Evolutionary conservation across 2,113 vertebrate genomes (phyloP), one percentile per base, ranked within the genome.

Genomic region (Pleuronectes platessa): DNA sequence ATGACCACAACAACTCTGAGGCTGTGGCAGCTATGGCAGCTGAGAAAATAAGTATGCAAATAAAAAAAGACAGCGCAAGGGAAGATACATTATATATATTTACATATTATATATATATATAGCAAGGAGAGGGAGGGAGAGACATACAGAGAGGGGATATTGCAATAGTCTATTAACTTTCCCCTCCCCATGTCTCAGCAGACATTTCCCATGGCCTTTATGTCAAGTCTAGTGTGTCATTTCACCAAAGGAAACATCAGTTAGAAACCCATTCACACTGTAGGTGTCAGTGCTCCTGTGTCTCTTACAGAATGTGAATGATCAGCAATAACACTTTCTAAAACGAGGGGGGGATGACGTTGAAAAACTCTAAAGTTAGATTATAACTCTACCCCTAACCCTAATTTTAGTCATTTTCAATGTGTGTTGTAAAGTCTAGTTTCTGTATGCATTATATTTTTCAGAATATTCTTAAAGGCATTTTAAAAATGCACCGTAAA

Each of bases 1-100:
- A 86, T 87, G 86, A 88, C 82, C 85, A 76, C 77, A 89, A 88
- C 83, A 89, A 83, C 78, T 89, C 83, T 61, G 73, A 88, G 75
- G 74, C 62, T 63, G 27, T 42, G 71, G 81, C 74, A 70, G 87
- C 49, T 65, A 20, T 20, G 75, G 82, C 76, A 69, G 87, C 45
- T 47, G 47, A 84, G 72, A 78, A 88, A 89, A 83, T 85, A 79
- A 92, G 71, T 83, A 88, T 68, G 76, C 69, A 89, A 91, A 91
- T 84, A 76, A 79, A 75, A 69, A 66, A 0, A 40, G 24, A 74
- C 37, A 27, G 59, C 40, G 49, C 10, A 8, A 15, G 35, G 6
- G 71, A 51, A 18, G 62, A 58, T 54, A 26, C 10, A 23, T 24
- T 56, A 56, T 56, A 56, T 1, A 24, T 56, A 24, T 5, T 14